Percentiles rank a stretch among this genome's conserved stretches.
Conservation (phyloP, 2,888 invertebrate genomes). For the Andrena flavipes region DNA sequence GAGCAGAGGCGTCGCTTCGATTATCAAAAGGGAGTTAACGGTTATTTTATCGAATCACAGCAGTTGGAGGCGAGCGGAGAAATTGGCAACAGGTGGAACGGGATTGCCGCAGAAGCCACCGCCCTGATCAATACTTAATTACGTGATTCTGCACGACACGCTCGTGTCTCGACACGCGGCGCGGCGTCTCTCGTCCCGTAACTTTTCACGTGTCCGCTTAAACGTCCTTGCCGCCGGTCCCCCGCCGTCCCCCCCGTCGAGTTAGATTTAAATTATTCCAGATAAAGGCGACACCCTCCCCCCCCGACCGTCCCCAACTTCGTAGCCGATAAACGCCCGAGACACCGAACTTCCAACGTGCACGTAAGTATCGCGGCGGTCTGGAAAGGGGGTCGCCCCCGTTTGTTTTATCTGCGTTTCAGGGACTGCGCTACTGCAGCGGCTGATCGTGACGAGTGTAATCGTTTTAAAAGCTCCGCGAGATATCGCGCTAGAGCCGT, state of each 20-base stretch:
- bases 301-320: conserved; percentile 6
- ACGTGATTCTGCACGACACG: conserved; percentile 67
- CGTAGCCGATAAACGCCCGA: conserved; percentile 19
- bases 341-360: conserved; percentile 19
- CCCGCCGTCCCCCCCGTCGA: conserved; percentile 15
- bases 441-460: neutral
- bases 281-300: conserved; percentile 28
- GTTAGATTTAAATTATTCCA: conserved; percentile 29
- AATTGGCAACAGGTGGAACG: conserved; percentile 79
- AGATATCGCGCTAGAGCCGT: no score
- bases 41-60: conserved; percentile 75
- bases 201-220: conserved; percentile 52
- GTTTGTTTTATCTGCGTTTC: conserved; percentile 15
- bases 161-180: conserved; percentile 30
- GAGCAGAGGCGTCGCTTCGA: conserved; percentile 23
- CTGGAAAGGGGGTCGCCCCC: neutral
- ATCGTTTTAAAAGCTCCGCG: conserved; percentile 4
- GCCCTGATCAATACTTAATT: conserved; percentile 82
- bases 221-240: conserved; percentile 13
- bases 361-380: neutral
- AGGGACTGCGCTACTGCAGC: neutral
- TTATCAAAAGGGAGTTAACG: conserved; percentile 57
- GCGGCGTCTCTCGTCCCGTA: conserved; percentile 18
- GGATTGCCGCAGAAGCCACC: conserved; percentile 74
- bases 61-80: conserved; percentile 58